Conservation (phyloP, 2,888 invertebrate species). For the Drosophila ustulata region DNA sequence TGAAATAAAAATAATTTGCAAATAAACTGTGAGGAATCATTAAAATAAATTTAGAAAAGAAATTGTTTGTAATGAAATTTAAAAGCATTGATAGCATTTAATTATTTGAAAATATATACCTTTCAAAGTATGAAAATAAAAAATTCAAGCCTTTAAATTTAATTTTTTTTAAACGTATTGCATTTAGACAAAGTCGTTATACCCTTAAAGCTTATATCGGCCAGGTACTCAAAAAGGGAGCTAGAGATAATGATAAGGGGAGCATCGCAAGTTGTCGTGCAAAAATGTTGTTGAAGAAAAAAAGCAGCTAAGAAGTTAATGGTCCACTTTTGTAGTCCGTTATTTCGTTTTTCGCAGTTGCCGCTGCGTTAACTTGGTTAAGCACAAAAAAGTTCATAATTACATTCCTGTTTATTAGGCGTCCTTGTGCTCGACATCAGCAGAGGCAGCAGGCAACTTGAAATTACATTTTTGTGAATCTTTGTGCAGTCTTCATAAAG, state of each 20-base stretch:
- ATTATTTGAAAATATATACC: too few species aligned
- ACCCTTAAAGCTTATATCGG: neutral
- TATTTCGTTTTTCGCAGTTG: slow-evolving; percentile 1
- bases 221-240: neutral
- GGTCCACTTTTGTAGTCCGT: slow-evolving; percentile 36
- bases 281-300: slow-evolving; percentile 40
- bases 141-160: too few species aligned
- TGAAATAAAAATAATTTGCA: too few species aligned
- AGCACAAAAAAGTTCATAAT: slow-evolving; percentile 79
- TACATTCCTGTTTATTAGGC: slow-evolving; percentile 83
- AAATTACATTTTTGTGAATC: neutral
- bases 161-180: too few species aligned
- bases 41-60: too few species aligned
- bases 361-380: slow-evolving; percentile 21
- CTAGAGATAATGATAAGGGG: neutral
- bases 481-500: neutral
- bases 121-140: too few species aligned
- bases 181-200: neutral
- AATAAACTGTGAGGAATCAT: too few species aligned
- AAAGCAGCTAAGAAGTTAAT: slow-evolving; percentile 55
- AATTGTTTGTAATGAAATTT: too few species aligned
- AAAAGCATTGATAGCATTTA: too few species aligned
- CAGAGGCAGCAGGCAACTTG: too few species aligned
- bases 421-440: slow-evolving; percentile 74
- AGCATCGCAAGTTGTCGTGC: slow-evolving; percentile 9